phyloP scores from a whole-genome alignment of 2,888 invertebrate genomes.

The Xylota sylvarum region DNA sequence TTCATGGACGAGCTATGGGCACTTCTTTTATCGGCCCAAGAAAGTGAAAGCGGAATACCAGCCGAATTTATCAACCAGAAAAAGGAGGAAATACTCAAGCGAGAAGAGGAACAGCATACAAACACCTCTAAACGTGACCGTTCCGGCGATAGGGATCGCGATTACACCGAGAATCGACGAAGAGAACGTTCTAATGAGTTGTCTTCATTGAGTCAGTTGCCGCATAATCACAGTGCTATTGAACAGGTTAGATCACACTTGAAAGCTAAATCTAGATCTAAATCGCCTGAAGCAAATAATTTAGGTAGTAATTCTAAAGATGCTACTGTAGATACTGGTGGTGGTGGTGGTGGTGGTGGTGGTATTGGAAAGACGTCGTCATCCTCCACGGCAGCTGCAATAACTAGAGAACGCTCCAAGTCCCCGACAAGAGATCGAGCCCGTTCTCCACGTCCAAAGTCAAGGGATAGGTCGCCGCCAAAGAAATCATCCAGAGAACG shows the following conservation, averaged over 20 bases:
- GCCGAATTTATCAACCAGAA: slow-evolving; percentile 97
- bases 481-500: slow-evolving; percentile 81
- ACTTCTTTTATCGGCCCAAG: slow-evolving; percentile 96
- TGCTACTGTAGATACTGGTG: slow-evolving; percentile 69
- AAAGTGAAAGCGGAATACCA: slow-evolving; percentile 97
- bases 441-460: slow-evolving; percentile 81
- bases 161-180: slow-evolving; percentile 81
- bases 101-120: slow-evolving; percentile 85
- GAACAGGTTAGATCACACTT: slow-evolving; percentile 80
- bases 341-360: slow-evolving; percentile 36
- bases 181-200: slow-evolving; percentile 78
- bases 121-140: slow-evolving; percentile 71
- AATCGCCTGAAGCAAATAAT: slow-evolving; percentile 81
- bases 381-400: slow-evolving; percentile 53
- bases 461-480: slow-evolving; percentile 82
- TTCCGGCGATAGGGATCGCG: slow-evolving; percentile 78
- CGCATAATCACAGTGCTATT: slow-evolving; percentile 77
- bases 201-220: slow-evolving; percentile 61
- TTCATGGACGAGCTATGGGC: slow-evolving; percentile 99
- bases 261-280: slow-evolving; percentile 85
- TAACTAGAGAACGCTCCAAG: slow-evolving; percentile 81
- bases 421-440: slow-evolving; percentile 82
- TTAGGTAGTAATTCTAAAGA: slow-evolving; percentile 78
- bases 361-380: slow-evolving; percentile 41
- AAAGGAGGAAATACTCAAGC: slow-evolving; percentile 97